phyloP scores from a whole-genome alignment of 2,113 vertebrate species.

The Sinocyclocheilus rhinocerous region DNA sequence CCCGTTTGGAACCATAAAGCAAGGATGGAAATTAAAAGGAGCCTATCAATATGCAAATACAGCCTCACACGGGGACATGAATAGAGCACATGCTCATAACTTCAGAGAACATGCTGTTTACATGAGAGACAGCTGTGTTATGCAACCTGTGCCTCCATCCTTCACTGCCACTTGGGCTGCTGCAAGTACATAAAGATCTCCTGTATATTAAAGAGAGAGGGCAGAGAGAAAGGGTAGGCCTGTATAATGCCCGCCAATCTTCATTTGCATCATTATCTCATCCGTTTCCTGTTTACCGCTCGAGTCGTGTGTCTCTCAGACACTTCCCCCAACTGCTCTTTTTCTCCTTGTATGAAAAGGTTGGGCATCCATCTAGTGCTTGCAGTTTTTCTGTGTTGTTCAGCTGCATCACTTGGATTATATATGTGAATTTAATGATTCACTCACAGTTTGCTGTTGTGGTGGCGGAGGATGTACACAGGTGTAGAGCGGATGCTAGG shows the following conservation, averaged over 20 bases:
- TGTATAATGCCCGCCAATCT: neutral
- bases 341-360: neutral
- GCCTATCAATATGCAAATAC: neutral
- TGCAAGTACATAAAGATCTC: slow-evolving; percentile 47
- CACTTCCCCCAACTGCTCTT: slow-evolving; percentile 21
- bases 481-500: neutral
- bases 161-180: slow-evolving; percentile 28
- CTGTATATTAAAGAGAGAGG: slow-evolving; percentile 36
- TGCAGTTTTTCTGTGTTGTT: neutral
- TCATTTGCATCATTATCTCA: slow-evolving; percentile 41
- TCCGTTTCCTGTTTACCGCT: slow-evolving; percentile 50
- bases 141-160: slow-evolving; percentile 39
- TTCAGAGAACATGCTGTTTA: slow-evolving; percentile 22
- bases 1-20: neutral
- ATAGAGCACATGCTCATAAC: slow-evolving; percentile 20
- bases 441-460: neutral
- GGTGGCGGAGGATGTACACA: neutral
- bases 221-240: neutral
- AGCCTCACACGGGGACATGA: neutral
- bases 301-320: neutral
- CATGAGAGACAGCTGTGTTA: slow-evolving; percentile 38
- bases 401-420: neutral
- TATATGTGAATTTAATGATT: neutral
- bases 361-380: neutral
- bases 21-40: slow-evolving; percentile 9